phyloP scores from a whole-genome alignment of 2,113 vertebrate species.

The Salvelinus sp. region DNA sequence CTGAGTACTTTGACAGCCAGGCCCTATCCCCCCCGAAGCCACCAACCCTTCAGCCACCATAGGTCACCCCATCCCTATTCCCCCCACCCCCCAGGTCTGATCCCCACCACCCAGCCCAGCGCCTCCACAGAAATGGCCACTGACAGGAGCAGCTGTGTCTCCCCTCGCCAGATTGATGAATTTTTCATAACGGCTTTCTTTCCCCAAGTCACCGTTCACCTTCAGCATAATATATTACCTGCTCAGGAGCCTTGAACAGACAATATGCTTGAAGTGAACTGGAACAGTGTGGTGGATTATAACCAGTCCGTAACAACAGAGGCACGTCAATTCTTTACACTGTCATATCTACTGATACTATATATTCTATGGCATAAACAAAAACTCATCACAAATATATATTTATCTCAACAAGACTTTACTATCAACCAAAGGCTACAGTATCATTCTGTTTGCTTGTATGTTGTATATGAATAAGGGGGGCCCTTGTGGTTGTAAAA shows the following conservation, averaged over 20 bases:
- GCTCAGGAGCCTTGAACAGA: slow-evolving; percentile 86
- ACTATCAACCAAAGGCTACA: no score
- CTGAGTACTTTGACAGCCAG: no score
- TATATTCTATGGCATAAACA: no score
- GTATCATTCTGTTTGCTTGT: no score
- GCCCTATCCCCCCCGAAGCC: no score
- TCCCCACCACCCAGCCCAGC: slow-evolving; percentile 72
- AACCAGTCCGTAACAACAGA: slow-evolving; percentile 57
- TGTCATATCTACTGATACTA: background rate
- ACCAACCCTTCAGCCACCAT: background rate
- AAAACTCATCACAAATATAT: no score
- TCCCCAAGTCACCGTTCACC: slow-evolving; percentile 92
- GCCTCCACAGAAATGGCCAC: slow-evolving; percentile 80
- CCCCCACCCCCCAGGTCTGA: slow-evolving; percentile 59
- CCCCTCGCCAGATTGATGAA: slow-evolving; percentile 86
- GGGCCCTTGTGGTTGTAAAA: no score
- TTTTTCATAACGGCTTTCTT: slow-evolving; percentile 86
- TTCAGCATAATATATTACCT: slow-evolving; percentile 96
- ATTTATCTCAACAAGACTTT: no score
- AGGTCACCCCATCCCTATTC: background rate
- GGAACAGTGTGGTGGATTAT: slow-evolving; percentile 85
- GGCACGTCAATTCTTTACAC: background rate
- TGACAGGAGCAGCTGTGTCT: slow-evolving; percentile 92
- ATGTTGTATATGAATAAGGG: no score
- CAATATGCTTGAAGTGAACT: slow-evolving; percentile 94